Percentiles rank a stretch among this genome's conserved stretches.
phyloP scores from a whole-genome alignment of 1,140 invertebrate genomes.

The Leptinotarsa texana region DNA sequence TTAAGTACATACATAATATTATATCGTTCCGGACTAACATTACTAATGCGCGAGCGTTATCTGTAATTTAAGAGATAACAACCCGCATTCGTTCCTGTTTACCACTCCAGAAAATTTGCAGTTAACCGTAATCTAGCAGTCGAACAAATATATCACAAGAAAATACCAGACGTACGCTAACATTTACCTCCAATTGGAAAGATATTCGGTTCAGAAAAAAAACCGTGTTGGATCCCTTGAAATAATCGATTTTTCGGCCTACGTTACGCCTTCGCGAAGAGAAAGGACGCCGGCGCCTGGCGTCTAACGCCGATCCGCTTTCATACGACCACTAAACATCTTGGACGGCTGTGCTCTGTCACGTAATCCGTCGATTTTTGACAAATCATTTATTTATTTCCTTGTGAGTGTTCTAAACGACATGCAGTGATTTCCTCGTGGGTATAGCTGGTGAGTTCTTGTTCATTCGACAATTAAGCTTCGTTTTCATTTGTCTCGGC shows the following conservation, averaged over 20 bases:
- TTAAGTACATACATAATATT: no score
- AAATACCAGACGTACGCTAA: background rate
- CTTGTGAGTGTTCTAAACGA: background rate
- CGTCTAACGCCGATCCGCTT: background rate
- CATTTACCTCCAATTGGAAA: background rate
- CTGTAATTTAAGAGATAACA: background rate
- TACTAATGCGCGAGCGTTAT: no score
- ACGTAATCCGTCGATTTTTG: slow-evolving; percentile 1
- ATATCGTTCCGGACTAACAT: no score
- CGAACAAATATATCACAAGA: background rate
- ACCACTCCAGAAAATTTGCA: slow-evolving; percentile 9
- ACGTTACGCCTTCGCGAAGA: slow-evolving; percentile 15
- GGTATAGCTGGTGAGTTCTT: slow-evolving; percentile 17
- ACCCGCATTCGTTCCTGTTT: background rate
- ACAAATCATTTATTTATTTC: slow-evolving; percentile 1
- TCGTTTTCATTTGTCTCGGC: background rate
- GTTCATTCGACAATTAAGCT: background rate
- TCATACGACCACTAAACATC: slow-evolving; percentile 2
- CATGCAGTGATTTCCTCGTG: slow-evolving; percentile 1
- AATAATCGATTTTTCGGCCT: slow-evolving; percentile 20
- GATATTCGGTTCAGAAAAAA: background rate
- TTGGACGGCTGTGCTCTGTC: slow-evolving; percentile 8
- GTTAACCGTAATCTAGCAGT: background rate
- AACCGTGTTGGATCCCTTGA: slow-evolving; percentile 1
- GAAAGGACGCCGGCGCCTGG: slow-evolving; percentile 4